phyloP scores from a whole-genome alignment of 1,140 invertebrate genomes.

The Euura saliciscinereae region DNA sequence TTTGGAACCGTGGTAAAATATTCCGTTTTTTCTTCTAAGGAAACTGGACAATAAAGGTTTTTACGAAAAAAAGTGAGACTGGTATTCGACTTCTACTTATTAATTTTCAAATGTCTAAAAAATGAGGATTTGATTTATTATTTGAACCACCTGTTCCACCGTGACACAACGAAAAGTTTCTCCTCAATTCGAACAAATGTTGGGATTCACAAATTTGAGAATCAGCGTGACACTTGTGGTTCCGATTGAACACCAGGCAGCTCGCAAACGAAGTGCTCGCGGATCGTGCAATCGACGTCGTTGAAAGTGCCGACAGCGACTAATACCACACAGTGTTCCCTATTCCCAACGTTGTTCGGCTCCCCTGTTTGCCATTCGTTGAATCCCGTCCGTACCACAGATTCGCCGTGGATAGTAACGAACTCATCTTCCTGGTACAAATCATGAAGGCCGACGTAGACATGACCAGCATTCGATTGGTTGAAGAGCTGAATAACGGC shows the following conservation, averaged over 20 bases:
- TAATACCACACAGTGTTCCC: not conserved
- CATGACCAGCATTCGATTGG: not conserved
- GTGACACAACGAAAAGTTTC: too few relatives aligned
- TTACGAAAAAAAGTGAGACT: too few relatives aligned
- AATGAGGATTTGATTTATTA: too few relatives aligned
- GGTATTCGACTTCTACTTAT: too few relatives aligned
- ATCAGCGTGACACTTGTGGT: too few relatives aligned
- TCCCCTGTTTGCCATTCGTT: not conserved
- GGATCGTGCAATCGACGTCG: not conserved
- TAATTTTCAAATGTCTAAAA: too few relatives aligned
- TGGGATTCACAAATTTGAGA: too few relatives aligned
- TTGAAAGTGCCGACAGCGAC: not conserved
- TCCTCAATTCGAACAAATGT: too few relatives aligned
- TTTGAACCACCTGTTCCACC: too few relatives aligned
- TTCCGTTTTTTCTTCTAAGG: too few relatives aligned
- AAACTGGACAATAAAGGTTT: too few relatives aligned
- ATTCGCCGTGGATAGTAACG: conserved; percentile 2
- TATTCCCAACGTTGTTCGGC: not conserved
- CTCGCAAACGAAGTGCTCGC: not conserved
- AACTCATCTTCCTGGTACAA: conserved; percentile 13
- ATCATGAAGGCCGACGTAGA: conserved; percentile 17
- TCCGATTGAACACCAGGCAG: not conserved
- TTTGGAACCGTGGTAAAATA: too few relatives aligned
- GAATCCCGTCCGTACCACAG: not conserved
- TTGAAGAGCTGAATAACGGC: conserved; percentile 36